Evolutionary conservation across 2,888 invertebrate genomes (phyloP).

Genomic region (Pecten maximus): DNA sequence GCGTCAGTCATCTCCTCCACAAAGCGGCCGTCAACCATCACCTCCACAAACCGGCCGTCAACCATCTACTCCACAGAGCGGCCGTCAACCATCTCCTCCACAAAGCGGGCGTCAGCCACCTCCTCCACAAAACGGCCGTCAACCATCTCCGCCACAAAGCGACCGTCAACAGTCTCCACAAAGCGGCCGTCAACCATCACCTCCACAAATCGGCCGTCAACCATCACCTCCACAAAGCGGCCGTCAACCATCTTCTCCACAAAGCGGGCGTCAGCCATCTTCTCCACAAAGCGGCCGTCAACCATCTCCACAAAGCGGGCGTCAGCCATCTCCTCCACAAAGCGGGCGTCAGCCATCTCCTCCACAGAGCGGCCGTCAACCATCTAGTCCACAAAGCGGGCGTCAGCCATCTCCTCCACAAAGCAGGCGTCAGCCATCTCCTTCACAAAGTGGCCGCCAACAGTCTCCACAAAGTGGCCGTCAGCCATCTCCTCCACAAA

Average conservation of each 20-base stretch:
- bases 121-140: background rate
- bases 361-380: too few relatives aligned
- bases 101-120: background rate
- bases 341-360: background rate
- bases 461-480: background rate
- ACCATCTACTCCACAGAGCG: background rate
- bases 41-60: background rate
- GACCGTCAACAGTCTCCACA: background rate
- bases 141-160: background rate
- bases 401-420: background rate
- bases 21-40: too few relatives aligned
- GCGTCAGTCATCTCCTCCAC: too few relatives aligned
- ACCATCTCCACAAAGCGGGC: background rate
- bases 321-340: background rate
- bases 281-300: background rate
- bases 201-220: background rate
- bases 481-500: background rate
- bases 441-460: background rate
- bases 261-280: background rate
- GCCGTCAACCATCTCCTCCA: background rate
- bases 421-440: background rate
- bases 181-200: background rate
- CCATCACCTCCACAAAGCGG: background rate
- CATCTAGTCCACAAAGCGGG: too few relatives aligned
- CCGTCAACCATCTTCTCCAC: too few relatives aligned